These are phyloP conservation scores for Plodia interpunctella DNA, from an alignment of 1,140 invertebrate genomes.

Conservation along the genomic window DNA sequence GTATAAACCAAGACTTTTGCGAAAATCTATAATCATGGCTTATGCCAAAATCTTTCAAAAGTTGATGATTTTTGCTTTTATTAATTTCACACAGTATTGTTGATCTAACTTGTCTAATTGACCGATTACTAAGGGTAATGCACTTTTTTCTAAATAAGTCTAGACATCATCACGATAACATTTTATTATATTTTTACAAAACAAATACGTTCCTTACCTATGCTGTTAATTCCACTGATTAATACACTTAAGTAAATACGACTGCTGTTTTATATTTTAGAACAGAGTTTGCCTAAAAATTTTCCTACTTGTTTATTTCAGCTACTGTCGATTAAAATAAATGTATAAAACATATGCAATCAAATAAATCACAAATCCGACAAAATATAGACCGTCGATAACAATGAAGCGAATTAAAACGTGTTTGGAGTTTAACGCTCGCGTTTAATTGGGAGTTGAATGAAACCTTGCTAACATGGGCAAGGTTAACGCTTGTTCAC, in stretches of 20 bases:
- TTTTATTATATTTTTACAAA: neutral
- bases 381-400: neutral
- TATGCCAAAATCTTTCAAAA: too few species aligned
- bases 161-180: neutral
- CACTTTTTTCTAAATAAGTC: neutral
- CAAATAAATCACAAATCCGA: neutral
- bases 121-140: conserved; percentile 1
- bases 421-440: conserved; percentile 10
- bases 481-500: conserved; percentile 7
- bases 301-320: neutral
- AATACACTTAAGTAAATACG: too few species aligned
- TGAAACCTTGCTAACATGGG: conserved; percentile 11
- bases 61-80: too few species aligned
- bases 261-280: too few species aligned
- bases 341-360: neutral
- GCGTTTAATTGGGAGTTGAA: conserved; percentile 12
- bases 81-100: neutral
- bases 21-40: too few species aligned
- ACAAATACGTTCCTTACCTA: neutral
- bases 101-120: neutral
- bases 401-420: conserved; percentile 2
- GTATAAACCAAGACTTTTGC: too few species aligned
- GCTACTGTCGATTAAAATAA: neutral
- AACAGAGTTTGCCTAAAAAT: too few species aligned
- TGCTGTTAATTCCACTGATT: too few species aligned